Conservation (phyloP, 2,797 vertebrate genomes). For the Pachyuromys duprasi region DNA sequence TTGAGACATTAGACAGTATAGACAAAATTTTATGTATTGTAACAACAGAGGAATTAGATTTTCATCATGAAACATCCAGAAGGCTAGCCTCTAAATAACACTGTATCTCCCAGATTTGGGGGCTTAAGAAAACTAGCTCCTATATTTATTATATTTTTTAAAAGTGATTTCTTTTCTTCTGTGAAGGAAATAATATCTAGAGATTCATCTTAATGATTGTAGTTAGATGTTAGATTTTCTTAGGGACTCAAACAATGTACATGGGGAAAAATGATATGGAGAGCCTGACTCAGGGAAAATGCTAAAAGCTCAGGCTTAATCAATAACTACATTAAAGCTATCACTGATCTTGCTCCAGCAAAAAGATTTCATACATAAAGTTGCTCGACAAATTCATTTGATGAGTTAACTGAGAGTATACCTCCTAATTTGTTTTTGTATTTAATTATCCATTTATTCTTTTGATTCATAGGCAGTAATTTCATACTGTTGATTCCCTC, state of each 20-base stretch:
- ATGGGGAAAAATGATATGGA: slow-evolving; percentile 73
- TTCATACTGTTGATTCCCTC: slow-evolving; percentile 93
- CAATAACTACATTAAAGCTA: slow-evolving; percentile 84
- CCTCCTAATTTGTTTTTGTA: slow-evolving; percentile 87
- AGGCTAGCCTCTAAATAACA: neutral
- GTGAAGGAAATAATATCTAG: slow-evolving; percentile 78
- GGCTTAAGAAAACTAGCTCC: slow-evolving; percentile 6
- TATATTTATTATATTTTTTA: slow-evolving; percentile 43
- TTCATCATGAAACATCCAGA: neutral
- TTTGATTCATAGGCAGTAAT: slow-evolving; percentile 92
- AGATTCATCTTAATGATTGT: slow-evolving; percentile 83
- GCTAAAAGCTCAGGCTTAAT: slow-evolving; percentile 78
- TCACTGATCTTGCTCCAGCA: slow-evolving; percentile 77
- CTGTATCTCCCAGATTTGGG: neutral
- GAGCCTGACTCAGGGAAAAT: slow-evolving; percentile 76
- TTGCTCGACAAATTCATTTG: slow-evolving; percentile 89
- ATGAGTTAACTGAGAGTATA: slow-evolving; percentile 88
- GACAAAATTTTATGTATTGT: neutral
- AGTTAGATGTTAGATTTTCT: slow-evolving; percentile 81
- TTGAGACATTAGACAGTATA: neutral
- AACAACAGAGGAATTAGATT: neutral
- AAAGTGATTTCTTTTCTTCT: slow-evolving; percentile 78
- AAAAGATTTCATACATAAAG: slow-evolving; percentile 81
- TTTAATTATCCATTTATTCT: slow-evolving; percentile 94
- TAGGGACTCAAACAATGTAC: slow-evolving; percentile 74